phyloP scores from a whole-genome alignment of 2,888 invertebrate species.

The Orchestes rusci region DNA sequence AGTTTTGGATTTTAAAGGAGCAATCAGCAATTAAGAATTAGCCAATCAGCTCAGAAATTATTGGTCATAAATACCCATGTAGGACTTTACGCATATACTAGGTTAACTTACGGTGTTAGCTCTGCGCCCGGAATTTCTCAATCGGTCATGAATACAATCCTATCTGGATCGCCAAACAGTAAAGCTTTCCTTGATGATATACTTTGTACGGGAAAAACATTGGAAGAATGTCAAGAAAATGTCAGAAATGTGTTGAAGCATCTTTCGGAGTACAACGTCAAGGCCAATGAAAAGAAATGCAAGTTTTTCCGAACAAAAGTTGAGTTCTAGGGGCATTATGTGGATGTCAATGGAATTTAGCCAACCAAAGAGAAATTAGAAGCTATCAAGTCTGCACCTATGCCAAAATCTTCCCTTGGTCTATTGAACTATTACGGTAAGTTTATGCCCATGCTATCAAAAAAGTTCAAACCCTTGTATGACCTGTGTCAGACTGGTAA shows the following conservation, averaged over 20 bases:
- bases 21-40: neutral
- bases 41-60: neutral
- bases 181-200: constrained; percentile 17
- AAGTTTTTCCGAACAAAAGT: neutral
- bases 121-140: constrained; percentile 14
- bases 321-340: neutral
- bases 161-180: constrained; percentile 5
- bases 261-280: constrained; percentile 2
- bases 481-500: neutral
- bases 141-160: constrained; percentile 5
- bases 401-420: constrained; percentile 16
- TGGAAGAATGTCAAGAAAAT: constrained; percentile 4
- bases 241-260: neutral
- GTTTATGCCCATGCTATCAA: constrained; percentile 5
- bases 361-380: constrained; percentile 18
- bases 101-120: constrained; percentile 10
- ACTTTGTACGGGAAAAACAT: neutral
- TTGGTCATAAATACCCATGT: constrained; percentile 9
- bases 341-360: neutral
- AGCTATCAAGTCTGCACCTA: constrained; percentile 18
- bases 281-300: neutral
- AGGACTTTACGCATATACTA: constrained; percentile 6
- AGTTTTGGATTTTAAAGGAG: constrained; percentile 4
- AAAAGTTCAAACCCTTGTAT: constrained; percentile 5
- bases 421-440: constrained; percentile 26